These are phyloP conservation scores for Nycteola revayana DNA, from an alignment of 2,888 invertebrate species.

Conservation along the genomic window DNA sequence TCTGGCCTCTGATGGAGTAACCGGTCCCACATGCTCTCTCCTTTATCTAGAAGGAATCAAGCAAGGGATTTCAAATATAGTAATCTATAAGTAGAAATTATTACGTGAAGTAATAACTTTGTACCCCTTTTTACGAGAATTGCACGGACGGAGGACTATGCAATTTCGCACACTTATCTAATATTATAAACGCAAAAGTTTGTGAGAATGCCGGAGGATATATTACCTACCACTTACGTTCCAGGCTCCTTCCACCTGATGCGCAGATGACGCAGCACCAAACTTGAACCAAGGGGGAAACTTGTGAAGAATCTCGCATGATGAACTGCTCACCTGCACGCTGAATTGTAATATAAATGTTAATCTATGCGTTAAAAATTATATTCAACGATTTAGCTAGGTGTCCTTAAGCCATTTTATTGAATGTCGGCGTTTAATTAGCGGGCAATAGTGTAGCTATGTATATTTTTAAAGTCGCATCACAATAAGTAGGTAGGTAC, in stretches of 20 bases:
- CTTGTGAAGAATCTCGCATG: neutral
- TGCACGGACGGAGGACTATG: too few species aligned
- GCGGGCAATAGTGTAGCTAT: too few species aligned
- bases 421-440: neutral
- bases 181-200: too few species aligned
- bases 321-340: neutral
- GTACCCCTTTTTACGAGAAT: neutral
- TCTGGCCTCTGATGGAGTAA: constrained; percentile 38
- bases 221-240: constrained; percentile 55
- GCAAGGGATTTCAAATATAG: constrained; percentile 5
- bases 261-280: constrained; percentile 57
- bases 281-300: constrained; percentile 48
- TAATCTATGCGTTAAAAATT: too few species aligned
- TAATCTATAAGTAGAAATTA: neutral
- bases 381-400: too few species aligned
- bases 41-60: too few species aligned
- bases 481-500: too few species aligned
- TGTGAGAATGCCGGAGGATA: neutral
- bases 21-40: constrained; percentile 78
- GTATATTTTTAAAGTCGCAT: too few species aligned
- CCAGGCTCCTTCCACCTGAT: constrained; percentile 71
- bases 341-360: too few species aligned
- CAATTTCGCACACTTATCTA: too few species aligned
- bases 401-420: too few species aligned
- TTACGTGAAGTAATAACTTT: neutral